A percentile compares a stretch with the other conserved stretches of the same genome.
phyloP scores from a whole-genome alignment of 2,797 vertebrate genomes.

The Paguma larvata region DNA sequence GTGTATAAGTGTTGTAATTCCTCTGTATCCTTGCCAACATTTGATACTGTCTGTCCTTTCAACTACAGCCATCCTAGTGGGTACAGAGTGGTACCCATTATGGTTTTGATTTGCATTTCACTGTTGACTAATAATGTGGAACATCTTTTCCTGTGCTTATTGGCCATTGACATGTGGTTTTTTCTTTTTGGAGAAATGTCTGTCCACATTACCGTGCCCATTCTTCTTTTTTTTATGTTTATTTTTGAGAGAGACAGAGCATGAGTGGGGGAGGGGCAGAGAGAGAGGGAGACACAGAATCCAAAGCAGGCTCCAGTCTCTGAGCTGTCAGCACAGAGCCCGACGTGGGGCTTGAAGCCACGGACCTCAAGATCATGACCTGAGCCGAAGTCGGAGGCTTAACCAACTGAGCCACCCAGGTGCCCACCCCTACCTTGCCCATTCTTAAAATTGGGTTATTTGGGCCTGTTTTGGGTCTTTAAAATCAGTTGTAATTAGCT shows the following conservation, averaged over 20 bases:
- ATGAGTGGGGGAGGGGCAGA: too few relatives aligned
- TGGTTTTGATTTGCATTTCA: not conserved
- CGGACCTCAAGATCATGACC: too few relatives aligned
- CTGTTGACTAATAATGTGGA: not conserved
- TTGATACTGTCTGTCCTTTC: not conserved
- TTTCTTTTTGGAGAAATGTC: not conserved
- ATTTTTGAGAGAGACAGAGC: too few relatives aligned
- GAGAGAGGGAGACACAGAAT: too few relatives aligned
- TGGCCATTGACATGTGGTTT: not conserved
- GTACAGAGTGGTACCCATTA: not conserved
- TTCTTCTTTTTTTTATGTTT: not conserved
- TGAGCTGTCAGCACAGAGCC: too few relatives aligned
- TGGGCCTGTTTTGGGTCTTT: not conserved
- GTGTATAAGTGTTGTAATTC: accelerated
- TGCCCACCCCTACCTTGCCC: not conserved
- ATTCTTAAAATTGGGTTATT: not conserved
- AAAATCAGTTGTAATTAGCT: not conserved
- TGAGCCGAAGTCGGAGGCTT: too few relatives aligned
- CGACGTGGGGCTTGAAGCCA: too few relatives aligned
- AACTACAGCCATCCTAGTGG: not conserved
- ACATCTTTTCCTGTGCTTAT: not conserved
- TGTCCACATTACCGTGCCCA: not conserved
- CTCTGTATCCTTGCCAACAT: too few relatives aligned
- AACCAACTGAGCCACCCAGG: too few relatives aligned
- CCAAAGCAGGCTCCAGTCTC: too few relatives aligned